Evolutionary conservation across 1,140 invertebrate species (phyloP).

Genomic region (Bombus impatiens): DNA sequence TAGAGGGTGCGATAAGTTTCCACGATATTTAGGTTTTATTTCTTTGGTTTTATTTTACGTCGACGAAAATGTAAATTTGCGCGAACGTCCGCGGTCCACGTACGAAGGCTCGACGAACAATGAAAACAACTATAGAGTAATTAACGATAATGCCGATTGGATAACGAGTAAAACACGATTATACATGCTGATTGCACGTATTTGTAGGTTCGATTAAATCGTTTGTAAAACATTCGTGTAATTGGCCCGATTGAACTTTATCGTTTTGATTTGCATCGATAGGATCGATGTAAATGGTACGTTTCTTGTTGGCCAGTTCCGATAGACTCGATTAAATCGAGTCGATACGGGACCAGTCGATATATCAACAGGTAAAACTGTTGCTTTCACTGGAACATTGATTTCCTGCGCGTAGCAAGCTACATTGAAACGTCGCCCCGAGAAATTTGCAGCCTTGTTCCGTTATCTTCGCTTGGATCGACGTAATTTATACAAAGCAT

Average conservation of each 20-base stretch:
- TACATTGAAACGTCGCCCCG: slow-evolving; percentile 36
- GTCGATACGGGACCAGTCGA: slow-evolving; percentile 13
- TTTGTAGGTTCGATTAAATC: slow-evolving; percentile 38
- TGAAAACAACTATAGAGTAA: not conserved
- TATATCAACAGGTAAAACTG: slow-evolving; percentile 44
- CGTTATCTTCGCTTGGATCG: slow-evolving; percentile 19
- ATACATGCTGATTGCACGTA: not conserved
- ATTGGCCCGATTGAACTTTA: slow-evolving; percentile 31
- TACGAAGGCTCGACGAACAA: not conserved
- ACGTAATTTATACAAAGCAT: slow-evolving; percentile 26
- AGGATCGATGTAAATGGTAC: slow-evolving; percentile 31
- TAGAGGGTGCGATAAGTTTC: too few species aligned
- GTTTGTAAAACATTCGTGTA: slow-evolving; percentile 31
- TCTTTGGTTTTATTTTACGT: too few species aligned
- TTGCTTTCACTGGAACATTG: slow-evolving; percentile 50
- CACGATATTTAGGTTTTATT: too few species aligned
- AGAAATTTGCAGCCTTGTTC: slow-evolving; percentile 48
- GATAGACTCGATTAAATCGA: slow-evolving; percentile 30
- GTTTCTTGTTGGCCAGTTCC: slow-evolving; percentile 9
- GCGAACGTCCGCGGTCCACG: rapidly evolving
- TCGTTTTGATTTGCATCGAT: slow-evolving; percentile 49
- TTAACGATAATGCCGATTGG: not conserved
- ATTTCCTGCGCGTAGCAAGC: slow-evolving; percentile 23
- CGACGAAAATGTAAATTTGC: too few species aligned
- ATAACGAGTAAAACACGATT: not conserved